Conservation (phyloP, 2,113 vertebrate genomes). For the Andinoacara biseriatus region DNA sequence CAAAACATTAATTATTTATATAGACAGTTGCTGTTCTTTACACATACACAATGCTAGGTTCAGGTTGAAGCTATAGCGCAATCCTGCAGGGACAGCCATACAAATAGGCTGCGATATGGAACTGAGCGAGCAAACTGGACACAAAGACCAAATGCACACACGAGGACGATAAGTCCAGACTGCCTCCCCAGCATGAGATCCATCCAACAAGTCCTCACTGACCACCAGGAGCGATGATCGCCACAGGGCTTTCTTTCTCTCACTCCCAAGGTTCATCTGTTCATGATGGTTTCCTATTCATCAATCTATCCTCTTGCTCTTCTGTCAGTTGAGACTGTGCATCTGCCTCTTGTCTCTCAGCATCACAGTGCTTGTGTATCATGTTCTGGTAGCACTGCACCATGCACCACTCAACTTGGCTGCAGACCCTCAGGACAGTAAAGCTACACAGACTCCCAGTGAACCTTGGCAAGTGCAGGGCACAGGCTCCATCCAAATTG, state of each 20-base stretch:
- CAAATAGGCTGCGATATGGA: constrained; percentile 6
- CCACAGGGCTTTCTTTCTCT: constrained; percentile 34
- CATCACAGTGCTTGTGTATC: constrained; percentile 46
- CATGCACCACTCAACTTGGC: constrained; percentile 62
- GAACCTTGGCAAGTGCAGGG: constrained; percentile 69
- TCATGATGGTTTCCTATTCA: constrained; percentile 48
- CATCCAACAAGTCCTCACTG: constrained; percentile 53
- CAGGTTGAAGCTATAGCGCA: not conserved
- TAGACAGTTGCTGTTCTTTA: constrained; percentile 13
- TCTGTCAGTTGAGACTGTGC: constrained; percentile 43
- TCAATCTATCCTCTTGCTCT: constrained; percentile 47
- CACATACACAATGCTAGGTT: not conserved
- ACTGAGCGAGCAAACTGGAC: constrained; percentile 24
- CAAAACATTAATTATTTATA: not conserved
- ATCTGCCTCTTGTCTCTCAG: constrained; percentile 58
- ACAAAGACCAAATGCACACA: constrained; percentile 42
- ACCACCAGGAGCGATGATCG: constrained; percentile 46
- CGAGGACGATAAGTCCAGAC: constrained; percentile 60
- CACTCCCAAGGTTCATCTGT: constrained; percentile 56
- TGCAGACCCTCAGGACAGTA: constrained; percentile 62
- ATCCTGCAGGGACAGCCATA: not conserved
- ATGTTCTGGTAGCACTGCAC: constrained; percentile 44
- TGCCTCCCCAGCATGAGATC: constrained; percentile 58
- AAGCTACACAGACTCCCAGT: constrained; percentile 71
- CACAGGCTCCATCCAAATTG: constrained; percentile 70